These are phyloP conservation scores for Tiliacea aurago DNA, from an alignment of 2,888 invertebrate species.

Conservation along the genomic window DNA sequence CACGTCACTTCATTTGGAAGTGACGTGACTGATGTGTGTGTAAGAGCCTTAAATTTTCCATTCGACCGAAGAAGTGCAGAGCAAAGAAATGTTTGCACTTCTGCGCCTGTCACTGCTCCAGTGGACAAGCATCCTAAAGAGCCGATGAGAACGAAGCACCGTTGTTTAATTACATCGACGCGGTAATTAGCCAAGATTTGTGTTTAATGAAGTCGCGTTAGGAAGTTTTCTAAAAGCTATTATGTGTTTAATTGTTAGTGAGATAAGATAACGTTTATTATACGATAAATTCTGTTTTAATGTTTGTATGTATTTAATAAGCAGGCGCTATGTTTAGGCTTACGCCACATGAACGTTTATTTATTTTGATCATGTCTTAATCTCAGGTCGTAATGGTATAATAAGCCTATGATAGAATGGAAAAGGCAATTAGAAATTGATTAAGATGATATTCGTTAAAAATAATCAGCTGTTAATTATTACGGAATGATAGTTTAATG, in stretches of 20 bases:
- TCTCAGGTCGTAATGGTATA: slow-evolving; percentile 3
- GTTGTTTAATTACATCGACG: slow-evolving; percentile 67
- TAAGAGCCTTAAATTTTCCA: background rate
- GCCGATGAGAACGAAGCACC: slow-evolving; percentile 51
- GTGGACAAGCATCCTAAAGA: slow-evolving; percentile 19
- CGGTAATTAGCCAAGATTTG: slow-evolving; percentile 78
- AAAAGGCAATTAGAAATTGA: slow-evolving; percentile 44
- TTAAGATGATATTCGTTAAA: slow-evolving; percentile 36
- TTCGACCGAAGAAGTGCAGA: background rate
- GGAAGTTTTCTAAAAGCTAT: slow-evolving; percentile 68
- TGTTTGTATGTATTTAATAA: slow-evolving; percentile 44
- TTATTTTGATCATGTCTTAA: slow-evolving; percentile 26
- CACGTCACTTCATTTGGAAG: background rate
- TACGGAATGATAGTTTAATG: slow-evolving; percentile 38
- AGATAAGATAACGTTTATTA: slow-evolving; percentile 67
- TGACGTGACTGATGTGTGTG: background rate
- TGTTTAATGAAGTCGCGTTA: slow-evolving; percentile 72
- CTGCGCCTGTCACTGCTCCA: background rate
- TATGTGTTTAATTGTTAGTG: slow-evolving; percentile 63
- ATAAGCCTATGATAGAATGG: slow-evolving; percentile 16
- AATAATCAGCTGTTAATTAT: slow-evolving; percentile 55
- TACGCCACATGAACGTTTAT: slow-evolving; percentile 20
- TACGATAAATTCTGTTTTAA: slow-evolving; percentile 55
- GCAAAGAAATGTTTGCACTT: background rate
- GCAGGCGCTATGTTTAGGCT: slow-evolving; percentile 15